A percentile compares a stretch with the other conserved stretches of the same genome.
phyloP scores from a whole-genome alignment of 2,113 vertebrate genomes.

The Ptilonorhynchus violaceus region DNA sequence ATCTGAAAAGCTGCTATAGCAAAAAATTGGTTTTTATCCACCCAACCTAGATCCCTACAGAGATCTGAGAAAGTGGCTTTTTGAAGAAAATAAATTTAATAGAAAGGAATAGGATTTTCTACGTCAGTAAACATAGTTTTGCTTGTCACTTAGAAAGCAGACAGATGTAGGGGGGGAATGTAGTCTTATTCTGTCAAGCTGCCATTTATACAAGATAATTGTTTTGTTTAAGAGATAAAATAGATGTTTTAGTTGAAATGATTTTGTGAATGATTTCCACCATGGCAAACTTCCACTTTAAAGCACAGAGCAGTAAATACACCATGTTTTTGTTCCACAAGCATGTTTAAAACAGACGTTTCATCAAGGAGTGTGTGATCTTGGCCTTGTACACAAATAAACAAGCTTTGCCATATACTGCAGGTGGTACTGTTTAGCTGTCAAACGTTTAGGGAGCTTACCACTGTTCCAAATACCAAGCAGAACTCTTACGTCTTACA shows the following conservation, averaged over 20 bases:
- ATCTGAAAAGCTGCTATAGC: neutral
- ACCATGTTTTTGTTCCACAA: neutral
- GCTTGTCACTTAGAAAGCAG: neutral
- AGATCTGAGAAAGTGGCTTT: neutral
- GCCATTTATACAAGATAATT: neutral
- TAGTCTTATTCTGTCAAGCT: neutral
- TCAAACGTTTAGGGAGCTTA: neutral
- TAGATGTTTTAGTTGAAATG: neutral
- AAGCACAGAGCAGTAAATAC: neutral
- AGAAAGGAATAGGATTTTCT: neutral
- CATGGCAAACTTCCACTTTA: neutral
- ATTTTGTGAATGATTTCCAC: neutral
- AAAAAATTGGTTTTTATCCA: neutral
- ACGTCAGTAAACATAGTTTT: neutral
- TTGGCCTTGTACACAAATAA: neutral
- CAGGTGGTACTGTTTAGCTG: neutral
- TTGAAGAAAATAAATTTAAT: neutral
- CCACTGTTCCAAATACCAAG: neutral
- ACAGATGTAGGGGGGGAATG: fast-evolving
- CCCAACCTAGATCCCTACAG: neutral
- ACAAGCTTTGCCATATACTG: neutral
- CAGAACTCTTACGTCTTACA: neutral
- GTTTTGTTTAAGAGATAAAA: neutral
- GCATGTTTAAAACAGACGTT: neutral
- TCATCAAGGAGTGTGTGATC: neutral